phyloP scores from a whole-genome alignment of 1,140 invertebrate species.

The Adelges cooleyi region DNA sequence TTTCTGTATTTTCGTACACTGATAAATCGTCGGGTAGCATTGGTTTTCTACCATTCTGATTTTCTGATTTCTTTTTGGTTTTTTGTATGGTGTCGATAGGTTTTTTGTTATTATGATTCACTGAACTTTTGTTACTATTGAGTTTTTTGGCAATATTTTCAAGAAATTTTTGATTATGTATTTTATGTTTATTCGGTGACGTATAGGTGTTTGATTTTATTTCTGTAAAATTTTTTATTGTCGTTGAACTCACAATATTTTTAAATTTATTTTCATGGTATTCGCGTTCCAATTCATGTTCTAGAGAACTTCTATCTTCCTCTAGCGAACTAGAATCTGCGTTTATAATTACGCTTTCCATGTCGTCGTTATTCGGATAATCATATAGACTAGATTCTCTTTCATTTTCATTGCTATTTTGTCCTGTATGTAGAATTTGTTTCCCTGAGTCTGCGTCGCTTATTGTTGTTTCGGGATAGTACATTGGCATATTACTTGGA shows the following conservation, averaged over 20 bases:
- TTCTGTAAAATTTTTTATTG: slow-evolving; percentile 3
- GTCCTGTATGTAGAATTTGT: background rate
- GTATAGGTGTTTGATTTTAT: background rate
- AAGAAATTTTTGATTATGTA: background rate
- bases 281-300: background rate
- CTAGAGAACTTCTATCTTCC: background rate
- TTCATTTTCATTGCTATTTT: background rate
- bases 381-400: background rate
- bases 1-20: too few species aligned
- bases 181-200: background rate
- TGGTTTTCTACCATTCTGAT: too few species aligned
- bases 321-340: background rate
- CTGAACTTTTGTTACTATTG: too few species aligned
- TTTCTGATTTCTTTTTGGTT: too few species aligned
- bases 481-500: too few species aligned
- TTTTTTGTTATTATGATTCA: too few species aligned
- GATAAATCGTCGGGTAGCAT: too few species aligned
- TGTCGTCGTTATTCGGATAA: background rate
- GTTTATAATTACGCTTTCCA: background rate
- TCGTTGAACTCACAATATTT: background rate
- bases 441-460: background rate
- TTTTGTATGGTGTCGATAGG: too few species aligned
- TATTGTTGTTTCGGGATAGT: too few species aligned
- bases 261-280: background rate
- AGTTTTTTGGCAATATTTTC: background rate